Conservation (phyloP, 2,113 vertebrate species). For the Passerina amoena region DNA sequence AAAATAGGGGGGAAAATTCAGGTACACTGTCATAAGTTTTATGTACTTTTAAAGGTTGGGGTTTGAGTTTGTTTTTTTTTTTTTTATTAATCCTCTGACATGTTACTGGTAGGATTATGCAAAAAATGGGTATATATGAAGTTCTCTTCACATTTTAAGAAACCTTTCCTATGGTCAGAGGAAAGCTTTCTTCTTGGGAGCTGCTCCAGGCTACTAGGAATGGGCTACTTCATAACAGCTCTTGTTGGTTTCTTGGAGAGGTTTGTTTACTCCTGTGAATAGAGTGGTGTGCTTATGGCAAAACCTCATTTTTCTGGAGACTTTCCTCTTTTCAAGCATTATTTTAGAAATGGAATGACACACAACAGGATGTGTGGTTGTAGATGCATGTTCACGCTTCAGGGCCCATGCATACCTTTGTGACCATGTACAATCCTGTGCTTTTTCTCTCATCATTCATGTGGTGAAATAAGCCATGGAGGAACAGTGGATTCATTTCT, state of each 20-base stretch:
- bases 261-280: not conserved
- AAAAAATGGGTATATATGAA: not conserved
- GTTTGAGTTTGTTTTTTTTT: not conserved
- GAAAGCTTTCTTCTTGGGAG: not conserved
- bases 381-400: not conserved
- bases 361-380: constrained; percentile 34
- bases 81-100: not conserved
- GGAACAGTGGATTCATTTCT: not conserved
- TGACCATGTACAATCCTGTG: not conserved
- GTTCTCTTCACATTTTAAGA: not conserved
- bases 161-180: not conserved
- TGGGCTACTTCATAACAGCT: not conserved
- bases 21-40: not conserved
- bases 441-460: constrained; percentile 30
- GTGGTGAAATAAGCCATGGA: constrained; percentile 21
- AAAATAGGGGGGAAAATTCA: not conserved
- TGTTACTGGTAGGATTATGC: not conserved
- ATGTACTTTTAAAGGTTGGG: not conserved
- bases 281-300: not conserved
- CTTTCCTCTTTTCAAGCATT: constrained; percentile 10
- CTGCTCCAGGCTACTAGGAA: not conserved
- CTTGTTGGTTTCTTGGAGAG: not conserved
- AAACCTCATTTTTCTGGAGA: constrained; percentile 25
- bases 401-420: not conserved
- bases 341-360: constrained; percentile 17